phyloP scores from a whole-genome alignment of 2,113 vertebrate genomes.

The Periophthalmus modestus region DNA sequence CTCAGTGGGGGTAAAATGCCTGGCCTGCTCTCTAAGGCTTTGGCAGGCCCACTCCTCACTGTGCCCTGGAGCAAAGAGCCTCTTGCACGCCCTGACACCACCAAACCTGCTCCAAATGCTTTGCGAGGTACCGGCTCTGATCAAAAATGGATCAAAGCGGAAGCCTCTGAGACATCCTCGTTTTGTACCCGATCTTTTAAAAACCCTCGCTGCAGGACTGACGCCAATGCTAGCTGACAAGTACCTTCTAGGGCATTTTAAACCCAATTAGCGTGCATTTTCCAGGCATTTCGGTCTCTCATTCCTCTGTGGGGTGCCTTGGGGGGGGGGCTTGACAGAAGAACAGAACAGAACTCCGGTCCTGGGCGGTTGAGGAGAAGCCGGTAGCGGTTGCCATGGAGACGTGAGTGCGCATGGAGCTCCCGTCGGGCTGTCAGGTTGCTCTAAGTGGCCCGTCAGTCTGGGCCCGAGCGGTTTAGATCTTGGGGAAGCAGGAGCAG shows the following conservation, averaged over 20 bases:
- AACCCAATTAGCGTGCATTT: background rate
- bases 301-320: background rate
- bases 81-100: background rate
- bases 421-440: background rate
- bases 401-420: background rate
- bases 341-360: background rate
- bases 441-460: slow-evolving; percentile 5
- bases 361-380: background rate
- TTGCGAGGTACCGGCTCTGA: background rate
- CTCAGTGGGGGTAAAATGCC: background rate
- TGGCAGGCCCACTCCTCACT: background rate
- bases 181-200: background rate
- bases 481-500: background rate
- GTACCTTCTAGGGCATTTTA: background rate
- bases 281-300: background rate
- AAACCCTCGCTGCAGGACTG: background rate
- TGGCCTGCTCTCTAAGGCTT: background rate
- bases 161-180: background rate
- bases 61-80: background rate
- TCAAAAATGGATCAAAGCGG: slow-evolving; percentile 1
- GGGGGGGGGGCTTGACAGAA: background rate
- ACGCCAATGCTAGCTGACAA: background rate
- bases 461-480: background rate
- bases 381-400: background rate
- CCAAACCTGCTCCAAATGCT: background rate